Evolutionary conservation across 1,140 invertebrate species (phyloP), one percentile per base, ranked within the genome.

Genomic region (Philotrypesis tridentata): DNA sequence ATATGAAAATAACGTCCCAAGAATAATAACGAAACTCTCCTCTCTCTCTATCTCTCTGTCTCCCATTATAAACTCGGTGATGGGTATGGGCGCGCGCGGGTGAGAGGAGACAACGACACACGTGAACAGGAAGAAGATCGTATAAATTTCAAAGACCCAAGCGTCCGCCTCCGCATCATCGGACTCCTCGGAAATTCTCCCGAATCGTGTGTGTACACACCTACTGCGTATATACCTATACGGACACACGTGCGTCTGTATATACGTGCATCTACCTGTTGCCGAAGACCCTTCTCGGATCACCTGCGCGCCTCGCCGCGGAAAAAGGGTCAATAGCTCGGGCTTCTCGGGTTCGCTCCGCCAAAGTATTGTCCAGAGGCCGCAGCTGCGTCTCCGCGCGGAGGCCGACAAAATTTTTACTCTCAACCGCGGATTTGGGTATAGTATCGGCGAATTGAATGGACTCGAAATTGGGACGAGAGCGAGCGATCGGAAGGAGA

Each of bases 251-350:
- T 70, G 48, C 48, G 27, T 60, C 25, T 23, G 55, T 48, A 70
- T 55, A 63, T 63, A 63, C 9, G 25, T 61, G 8, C 70, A 63
- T 76, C 73, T 77, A 77, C 81, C 43, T 31, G 74, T n/a, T 65
- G 61, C 33, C 14, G 21, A 70, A 80, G 82, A 79, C 85, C 87
- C 86, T 86, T 87, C 86, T 86, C 84, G 84, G 75, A 85, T 87
- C 87, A 87, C 87, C 87, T 88, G 87, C 76, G 11, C 83, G 81
- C 17, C 29, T 12, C 31, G 40, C 70, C n/a, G 17, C 83, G 85
- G 85, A 86, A 89, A 89, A 89, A 87, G 85, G 87, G 88, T 89
- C 88, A 89, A 89, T 87, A 87, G 88, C 86, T 88, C 88, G 85
- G 72, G 77, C 65, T 48, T 67, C 60, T 48, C 79, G 43, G 48